A percentile compares a stretch with the other conserved stretches of the same genome.
These are phyloP conservation scores for Acyrthosiphon pisum DNA, from an alignment of 1,140 invertebrate genomes.

Conservation along the genomic window DNA sequence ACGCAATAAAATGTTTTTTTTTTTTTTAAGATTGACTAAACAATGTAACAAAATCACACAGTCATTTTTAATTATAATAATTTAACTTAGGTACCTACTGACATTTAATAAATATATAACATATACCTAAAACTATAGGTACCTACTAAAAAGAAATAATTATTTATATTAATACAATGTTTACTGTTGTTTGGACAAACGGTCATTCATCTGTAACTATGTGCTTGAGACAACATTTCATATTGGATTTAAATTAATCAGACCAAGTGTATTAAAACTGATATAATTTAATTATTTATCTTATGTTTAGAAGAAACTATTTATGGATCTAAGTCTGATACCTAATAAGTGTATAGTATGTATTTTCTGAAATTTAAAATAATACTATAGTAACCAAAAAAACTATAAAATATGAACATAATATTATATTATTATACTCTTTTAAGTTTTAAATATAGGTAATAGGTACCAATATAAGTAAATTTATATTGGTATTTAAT, in stretches of 20 bases:
- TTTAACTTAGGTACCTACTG: too few relatives aligned
- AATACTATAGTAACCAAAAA: not conserved
- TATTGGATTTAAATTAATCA: not conserved
- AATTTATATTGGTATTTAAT: not conserved
- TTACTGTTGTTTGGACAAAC: not conserved
- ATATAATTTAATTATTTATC: not conserved
- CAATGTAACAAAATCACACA: too few relatives aligned
- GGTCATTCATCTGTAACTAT: not conserved
- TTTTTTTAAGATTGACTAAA: too few relatives aligned
- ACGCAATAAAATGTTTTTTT: too few relatives aligned
- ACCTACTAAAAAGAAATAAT: not conserved
- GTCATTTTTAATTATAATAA: too few relatives aligned
- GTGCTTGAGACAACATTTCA: not conserved
- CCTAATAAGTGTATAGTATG: too few relatives aligned
- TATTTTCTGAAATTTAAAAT: not conserved
- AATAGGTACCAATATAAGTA: not conserved
- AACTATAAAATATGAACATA: not conserved
- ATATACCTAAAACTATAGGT: too few relatives aligned
- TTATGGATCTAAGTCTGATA: not conserved
- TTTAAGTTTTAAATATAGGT: not conserved
- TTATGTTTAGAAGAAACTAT: not conserved
- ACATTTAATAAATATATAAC: too few relatives aligned
- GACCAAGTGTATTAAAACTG: not conserved
- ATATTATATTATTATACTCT: not conserved
- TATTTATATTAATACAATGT: not conserved